Evolutionary conservation across 2,113 vertebrate species (phyloP).

Genomic region (Pygoscelis adeliae): DNA sequence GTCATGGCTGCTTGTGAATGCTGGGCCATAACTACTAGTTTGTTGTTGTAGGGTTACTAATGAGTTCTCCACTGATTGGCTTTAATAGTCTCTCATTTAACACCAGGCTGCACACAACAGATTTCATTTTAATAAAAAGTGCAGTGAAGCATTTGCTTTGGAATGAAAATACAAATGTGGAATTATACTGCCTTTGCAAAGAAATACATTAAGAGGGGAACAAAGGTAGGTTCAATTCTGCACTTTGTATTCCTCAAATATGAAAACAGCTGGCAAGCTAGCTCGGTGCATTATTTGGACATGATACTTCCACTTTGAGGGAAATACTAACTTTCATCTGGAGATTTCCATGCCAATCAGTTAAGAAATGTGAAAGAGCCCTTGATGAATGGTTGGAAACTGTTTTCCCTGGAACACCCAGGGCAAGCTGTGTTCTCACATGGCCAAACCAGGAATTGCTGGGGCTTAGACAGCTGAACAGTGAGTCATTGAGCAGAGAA

Average conservation of each 20-base stretch:
- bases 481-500: neutral
- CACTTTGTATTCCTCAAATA: neutral
- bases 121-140: constrained; percentile 67
- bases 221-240: neutral
- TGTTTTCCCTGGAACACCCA: neutral
- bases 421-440: neutral
- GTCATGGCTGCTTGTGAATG: constrained; percentile 53
- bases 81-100: constrained; percentile 69
- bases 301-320: neutral
- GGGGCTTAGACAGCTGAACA: neutral
- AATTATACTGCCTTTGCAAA: constrained; percentile 43
- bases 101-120: constrained; percentile 48
- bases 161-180: constrained; percentile 55
- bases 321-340: neutral
- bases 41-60: constrained; percentile 63
- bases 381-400: neutral
- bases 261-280: neutral
- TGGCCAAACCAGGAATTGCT: neutral
- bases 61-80: constrained; percentile 60
- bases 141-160: constrained; percentile 56
- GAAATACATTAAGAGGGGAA: neutral
- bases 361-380: neutral
- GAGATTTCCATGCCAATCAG: neutral
- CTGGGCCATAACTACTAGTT: constrained; percentile 42
- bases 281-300: neutral